Evolutionary conservation across 2,113 vertebrate species (phyloP).

Genomic region (Gopherus evgoodei): DNA sequence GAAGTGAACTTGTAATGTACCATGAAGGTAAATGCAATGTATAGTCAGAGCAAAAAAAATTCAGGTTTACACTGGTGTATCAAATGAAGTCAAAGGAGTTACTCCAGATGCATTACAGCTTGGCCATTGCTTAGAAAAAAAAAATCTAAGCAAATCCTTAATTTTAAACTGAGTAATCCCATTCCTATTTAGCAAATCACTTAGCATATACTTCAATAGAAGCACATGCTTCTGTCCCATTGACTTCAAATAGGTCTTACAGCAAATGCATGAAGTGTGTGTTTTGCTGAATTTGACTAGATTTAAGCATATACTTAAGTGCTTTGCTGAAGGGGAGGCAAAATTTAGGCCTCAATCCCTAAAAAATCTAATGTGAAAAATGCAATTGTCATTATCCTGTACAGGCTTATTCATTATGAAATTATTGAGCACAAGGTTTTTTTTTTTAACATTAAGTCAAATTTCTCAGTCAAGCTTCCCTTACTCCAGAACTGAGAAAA

Average conservation of each 20-base stretch:
- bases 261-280: background rate
- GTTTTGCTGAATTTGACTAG: background rate
- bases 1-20: constrained; percentile 24
- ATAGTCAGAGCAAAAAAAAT: background rate
- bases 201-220: background rate
- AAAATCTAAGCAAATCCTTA: background rate
- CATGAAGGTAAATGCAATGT: constrained; percentile 21
- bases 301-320: background rate
- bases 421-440: background rate
- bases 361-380: background rate
- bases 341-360: background rate
- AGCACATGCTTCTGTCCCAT: background rate
- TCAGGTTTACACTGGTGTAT: background rate
- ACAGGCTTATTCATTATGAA: background rate
- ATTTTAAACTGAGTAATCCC: background rate
- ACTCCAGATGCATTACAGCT: background rate
- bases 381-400: background rate
- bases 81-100: background rate
- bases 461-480: background rate
- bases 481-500: background rate
- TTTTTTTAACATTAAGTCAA: background rate
- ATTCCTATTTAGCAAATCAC: background rate
- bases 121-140: background rate
- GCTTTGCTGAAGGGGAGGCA: background rate
- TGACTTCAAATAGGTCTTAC: background rate